Percentiles rank a stretch among this genome's conserved stretches.
Evolutionary conservation across 2,113 vertebrate genomes (phyloP).

Genomic region (Nicator chloris): DNA sequence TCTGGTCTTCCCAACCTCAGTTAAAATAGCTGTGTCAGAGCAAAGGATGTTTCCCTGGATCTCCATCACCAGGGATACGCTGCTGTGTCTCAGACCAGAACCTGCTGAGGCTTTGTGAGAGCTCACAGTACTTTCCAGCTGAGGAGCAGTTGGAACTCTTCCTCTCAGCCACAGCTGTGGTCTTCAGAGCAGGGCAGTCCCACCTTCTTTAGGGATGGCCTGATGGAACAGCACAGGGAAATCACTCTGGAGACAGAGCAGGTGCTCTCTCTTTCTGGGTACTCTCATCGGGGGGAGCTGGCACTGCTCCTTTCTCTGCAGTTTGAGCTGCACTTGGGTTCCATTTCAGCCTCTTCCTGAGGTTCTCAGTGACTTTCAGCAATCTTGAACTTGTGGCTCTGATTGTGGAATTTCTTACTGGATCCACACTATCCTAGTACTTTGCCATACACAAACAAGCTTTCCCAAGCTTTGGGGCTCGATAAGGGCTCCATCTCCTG

Average conservation of each 20-base stretch:
- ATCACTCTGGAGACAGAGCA: neutral
- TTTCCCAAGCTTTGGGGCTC: neutral
- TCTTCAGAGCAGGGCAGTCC: neutral
- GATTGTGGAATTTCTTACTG: neutral
- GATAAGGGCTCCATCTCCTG: neutral
- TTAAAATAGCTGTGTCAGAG: neutral
- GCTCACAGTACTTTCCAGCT: neutral
- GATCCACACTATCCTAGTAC: neutral
- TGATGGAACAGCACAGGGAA: neutral
- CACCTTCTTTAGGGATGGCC: neutral
- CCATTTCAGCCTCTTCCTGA: neutral
- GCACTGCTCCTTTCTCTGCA: neutral
- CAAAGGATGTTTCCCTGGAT: neutral
- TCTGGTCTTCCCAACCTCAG: neutral
- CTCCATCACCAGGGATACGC: accelerated
- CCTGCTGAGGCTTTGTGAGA: neutral
- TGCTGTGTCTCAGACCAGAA: neutral
- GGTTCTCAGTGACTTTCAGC: neutral
- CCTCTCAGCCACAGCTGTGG: neutral
- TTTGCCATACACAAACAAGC: accelerated
- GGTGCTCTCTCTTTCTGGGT: neutral
- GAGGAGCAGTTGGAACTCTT: neutral
- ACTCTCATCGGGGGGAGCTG: neutral
- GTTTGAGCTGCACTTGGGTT: neutral
- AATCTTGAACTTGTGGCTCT: neutral